Base-by-base conservation (phyloP, 2,797 vertebrate species). In the Hirundo rustica region DNA sequence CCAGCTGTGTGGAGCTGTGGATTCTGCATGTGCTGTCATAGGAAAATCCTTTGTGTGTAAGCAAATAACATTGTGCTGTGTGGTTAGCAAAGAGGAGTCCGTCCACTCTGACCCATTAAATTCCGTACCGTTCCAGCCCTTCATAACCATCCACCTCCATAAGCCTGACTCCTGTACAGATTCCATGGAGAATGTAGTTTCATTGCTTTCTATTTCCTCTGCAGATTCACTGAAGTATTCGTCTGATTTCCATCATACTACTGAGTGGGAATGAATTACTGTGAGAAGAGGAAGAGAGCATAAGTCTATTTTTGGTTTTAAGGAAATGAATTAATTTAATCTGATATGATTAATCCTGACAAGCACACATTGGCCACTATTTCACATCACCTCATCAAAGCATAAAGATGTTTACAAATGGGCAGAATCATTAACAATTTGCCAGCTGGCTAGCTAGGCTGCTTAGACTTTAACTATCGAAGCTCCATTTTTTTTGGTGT, bases 321-420 rank as follows among this genome's bases (percentile, higher is more conserved):
- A 71, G 38, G 67, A 90, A 92, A 90, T 90, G 15, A 62, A 82
- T 91, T 77, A 57, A 68, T 88, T 88, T 85, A 58, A 60, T 95
- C 51, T 94, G 76, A 55, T 88, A 60, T 17, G 65, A 82, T 73
- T 94, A 27, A 34, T 82, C 32, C 60, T 73, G 74, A 89, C 55
- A 92, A 86, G 71, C 57, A 44, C 74, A 51, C 71, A 67, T 74
- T 44, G 48, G 57, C 74, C 92, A 82, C 74, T 60, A 51, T 92
- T 93, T 90, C 2, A 0, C 38, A 30, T 93, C 45, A 77, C 45
- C 70, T 93, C 54, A 50, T 95, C 77, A 93, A 88, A 93, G 77
- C 80, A 75, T 54, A 38, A 65, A 87, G 72, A 57, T 91, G 54
- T 89, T 96, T 96, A 87, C 51, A 89, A 89, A 68, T 74, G 85